Conservation (phyloP, 2,113 vertebrate species). For the Cynocephalus volans region DNA sequence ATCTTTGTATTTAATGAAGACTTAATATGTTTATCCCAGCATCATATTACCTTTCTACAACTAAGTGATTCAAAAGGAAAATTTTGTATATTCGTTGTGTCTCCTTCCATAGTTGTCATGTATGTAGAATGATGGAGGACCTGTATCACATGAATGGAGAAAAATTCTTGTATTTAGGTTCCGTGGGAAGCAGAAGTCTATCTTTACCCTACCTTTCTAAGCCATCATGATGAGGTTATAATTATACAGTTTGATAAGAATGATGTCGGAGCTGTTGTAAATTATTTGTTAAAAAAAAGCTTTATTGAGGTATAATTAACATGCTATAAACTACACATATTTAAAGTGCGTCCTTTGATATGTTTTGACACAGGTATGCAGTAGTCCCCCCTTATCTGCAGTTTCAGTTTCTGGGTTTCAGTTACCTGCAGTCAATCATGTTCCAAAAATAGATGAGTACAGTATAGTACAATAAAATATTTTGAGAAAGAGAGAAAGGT, state of each 20-base stretch:
- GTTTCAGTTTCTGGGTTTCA: no score
- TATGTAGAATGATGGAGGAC: neutral
- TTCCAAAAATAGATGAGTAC: no score
- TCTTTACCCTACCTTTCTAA: neutral
- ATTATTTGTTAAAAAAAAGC: neutral
- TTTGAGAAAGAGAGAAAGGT: no score
- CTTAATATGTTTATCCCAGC: neutral
- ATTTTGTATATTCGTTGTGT: neutral
- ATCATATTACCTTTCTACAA: neutral
- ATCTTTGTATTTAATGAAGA: neutral
- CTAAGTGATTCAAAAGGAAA: slow-evolving; percentile 22
- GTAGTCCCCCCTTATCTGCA: no score
- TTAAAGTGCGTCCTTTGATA: neutral
- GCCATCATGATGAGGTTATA: neutral
- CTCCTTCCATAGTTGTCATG: neutral
- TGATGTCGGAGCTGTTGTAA: neutral
- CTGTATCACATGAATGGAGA: neutral
- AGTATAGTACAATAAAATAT: no score
- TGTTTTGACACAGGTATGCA: neutral
- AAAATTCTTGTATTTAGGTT: neutral
- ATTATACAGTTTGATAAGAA: neutral
- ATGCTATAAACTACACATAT: neutral
- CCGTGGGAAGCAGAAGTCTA: neutral
- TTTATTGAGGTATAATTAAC: neutral
- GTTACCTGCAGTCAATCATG: no score